These are phyloP conservation scores for Hoplodrina blanda DNA, from an alignment of 2,888 invertebrate genomes.

Conservation along the genomic window DNA sequence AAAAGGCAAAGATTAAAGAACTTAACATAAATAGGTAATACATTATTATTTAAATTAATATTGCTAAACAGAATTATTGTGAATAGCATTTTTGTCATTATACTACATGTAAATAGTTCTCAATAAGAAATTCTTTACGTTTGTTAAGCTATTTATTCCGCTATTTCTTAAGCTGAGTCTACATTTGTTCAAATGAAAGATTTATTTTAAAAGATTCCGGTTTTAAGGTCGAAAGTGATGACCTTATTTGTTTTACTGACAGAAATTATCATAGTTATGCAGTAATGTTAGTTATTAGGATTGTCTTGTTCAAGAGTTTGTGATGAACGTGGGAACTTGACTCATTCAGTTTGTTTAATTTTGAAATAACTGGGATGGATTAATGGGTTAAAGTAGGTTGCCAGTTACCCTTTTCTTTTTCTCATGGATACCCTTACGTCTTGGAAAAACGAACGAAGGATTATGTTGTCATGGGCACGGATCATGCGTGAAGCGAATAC, in stretches of 20 bases:
- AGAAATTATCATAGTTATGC: constrained; percentile 30
- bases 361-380: background rate
- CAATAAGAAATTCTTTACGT: constrained; percentile 48
- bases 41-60: constrained; percentile 68
- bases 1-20: constrained; percentile 77
- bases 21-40: constrained; percentile 69
- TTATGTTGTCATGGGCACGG: too few species aligned
- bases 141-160: constrained; percentile 44
- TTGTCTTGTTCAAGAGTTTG: constrained; percentile 1
- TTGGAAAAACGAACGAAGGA: too few species aligned
- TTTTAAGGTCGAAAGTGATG: constrained; percentile 27
- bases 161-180: constrained; percentile 12
- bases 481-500: too few species aligned
- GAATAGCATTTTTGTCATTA: constrained; percentile 52
- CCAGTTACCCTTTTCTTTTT: too few species aligned
- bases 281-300: constrained; percentile 20
- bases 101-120: constrained; percentile 40
- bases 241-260: constrained; percentile 42
- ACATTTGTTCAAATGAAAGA: constrained; percentile 32
- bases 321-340: constrained; percentile 5
- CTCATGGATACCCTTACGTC: too few species aligned
- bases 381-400: background rate
- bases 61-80: constrained; percentile 69
- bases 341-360: background rate
- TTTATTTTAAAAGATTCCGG: constrained; percentile 24